These are phyloP conservation scores for Sclerodermus sp. DNA, from an alignment of 2,888 invertebrate genomes.

Conservation along the genomic window DNA sequence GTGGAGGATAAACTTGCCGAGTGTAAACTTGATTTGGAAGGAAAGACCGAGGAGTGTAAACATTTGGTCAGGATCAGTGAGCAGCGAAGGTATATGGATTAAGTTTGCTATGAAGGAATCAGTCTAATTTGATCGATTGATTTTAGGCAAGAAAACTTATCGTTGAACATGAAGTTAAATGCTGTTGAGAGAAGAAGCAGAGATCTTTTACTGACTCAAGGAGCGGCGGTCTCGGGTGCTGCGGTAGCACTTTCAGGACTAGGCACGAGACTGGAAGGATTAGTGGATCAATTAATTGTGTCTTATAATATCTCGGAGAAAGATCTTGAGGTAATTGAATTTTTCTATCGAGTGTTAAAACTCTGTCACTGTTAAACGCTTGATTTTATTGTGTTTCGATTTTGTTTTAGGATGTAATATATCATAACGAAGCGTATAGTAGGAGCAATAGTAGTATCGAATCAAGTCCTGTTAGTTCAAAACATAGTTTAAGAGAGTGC, in stretches of 20 bases:
- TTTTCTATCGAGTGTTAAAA: conserved; percentile 4
- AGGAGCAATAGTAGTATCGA: conserved; percentile 71
- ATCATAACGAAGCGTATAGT: conserved; percentile 77
- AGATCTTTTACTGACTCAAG: conserved; percentile 69
- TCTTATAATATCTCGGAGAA: conserved; percentile 76
- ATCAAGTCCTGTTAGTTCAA: conserved; percentile 62
- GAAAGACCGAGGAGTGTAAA: conserved; percentile 75
- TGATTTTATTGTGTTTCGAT: too few species aligned
- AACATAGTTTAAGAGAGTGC: conserved; percentile 51
- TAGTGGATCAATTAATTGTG: conserved; percentile 72
- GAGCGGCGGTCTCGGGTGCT: conserved; percentile 70
- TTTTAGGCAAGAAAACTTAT: conserved; percentile 67
- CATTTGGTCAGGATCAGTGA: conserved; percentile 79
- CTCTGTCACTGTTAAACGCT: too few species aligned
- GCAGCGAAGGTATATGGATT: conserved; percentile 67
- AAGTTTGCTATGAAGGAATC: conserved; percentile 8
- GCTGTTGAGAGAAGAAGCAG: conserved; percentile 67
- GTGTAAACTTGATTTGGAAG: conserved; percentile 63
- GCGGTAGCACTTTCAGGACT: conserved; percentile 71
- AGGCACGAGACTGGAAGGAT: conserved; percentile 68
- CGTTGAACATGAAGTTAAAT: conserved; percentile 67
- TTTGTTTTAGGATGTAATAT: conserved; percentile 69
- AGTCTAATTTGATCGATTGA: conserved; percentile 15
- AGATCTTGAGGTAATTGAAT: conserved; percentile 68
- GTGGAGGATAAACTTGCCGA: conserved; percentile 54